Evolutionary conservation across 2,113 vertebrate genomes (phyloP).

Genomic region (Monopterus albus): DNA sequence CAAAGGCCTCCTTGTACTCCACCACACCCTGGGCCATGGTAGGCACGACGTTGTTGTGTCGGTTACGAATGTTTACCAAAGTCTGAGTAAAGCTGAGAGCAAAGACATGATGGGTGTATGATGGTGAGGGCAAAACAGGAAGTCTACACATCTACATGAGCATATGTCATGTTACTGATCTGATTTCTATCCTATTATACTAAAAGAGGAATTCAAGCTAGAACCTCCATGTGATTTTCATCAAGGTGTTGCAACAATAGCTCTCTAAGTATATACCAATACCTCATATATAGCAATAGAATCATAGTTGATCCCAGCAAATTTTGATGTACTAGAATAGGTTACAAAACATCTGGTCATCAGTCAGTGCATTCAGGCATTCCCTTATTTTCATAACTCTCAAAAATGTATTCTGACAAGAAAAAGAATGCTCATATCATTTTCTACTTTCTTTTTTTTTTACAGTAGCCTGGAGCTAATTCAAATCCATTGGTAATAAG

Average conservation of each 20-base stretch:
- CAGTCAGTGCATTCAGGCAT: no score
- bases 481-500: no score
- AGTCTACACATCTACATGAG: not conserved
- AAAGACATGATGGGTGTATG: not conserved
- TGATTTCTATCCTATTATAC: not conserved
- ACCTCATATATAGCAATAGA: not conserved
- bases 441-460: no score
- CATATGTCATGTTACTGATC: not conserved
- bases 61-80: slow-evolving; percentile 90
- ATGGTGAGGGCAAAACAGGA: not conserved
- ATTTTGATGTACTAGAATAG: no score
- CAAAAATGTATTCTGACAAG: no score
- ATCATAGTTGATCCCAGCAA: not conserved
- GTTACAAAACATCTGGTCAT: no score
- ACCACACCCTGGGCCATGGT: slow-evolving; percentile 97
- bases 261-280: not conserved
- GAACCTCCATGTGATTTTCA: no score
- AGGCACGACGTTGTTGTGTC: slow-evolving; percentile 95
- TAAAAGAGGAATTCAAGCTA: no score
- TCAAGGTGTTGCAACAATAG: not conserved
- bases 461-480: not conserved
- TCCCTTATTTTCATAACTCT: no score
- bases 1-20: slow-evolving; percentile 93
- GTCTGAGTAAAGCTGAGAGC: slow-evolving; percentile 89
- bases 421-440: no score